These are phyloP conservation scores for Conus ventricosus DNA, from an alignment of 1,140 invertebrate genomes.

Conservation along the genomic window DNA sequence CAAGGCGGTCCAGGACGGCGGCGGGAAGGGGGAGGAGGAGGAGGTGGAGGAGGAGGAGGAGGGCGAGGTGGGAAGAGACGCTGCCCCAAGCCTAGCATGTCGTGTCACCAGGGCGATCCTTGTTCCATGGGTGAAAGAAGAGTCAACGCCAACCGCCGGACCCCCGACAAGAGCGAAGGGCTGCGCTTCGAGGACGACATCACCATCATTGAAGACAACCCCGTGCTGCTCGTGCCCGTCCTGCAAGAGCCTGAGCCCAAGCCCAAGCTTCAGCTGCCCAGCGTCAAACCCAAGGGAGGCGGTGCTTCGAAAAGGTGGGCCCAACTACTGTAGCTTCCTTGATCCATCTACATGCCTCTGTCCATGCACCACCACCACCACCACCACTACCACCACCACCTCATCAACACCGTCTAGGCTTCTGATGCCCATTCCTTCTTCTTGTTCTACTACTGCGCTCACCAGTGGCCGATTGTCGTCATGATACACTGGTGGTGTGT, in stretches of 20 bases:
- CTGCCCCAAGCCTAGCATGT: slow-evolving; percentile 36
- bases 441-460: background rate
- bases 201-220: slow-evolving; percentile 47
- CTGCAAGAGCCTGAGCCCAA: slow-evolving; percentile 36
- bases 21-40: background rate
- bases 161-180: slow-evolving; percentile 35
- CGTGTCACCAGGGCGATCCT: slow-evolving; percentile 33
- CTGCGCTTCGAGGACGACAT: slow-evolving; percentile 41
- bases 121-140: slow-evolving; percentile 42
- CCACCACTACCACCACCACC: slow-evolving; percentile 5
- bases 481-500: slow-evolving; percentile 23
- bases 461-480: slow-evolving; percentile 11
- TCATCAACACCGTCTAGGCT: slow-evolving; percentile 7
- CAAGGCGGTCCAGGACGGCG: background rate
- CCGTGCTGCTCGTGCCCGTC: slow-evolving; percentile 41
- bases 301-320: slow-evolving; percentile 45
- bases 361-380: slow-evolving; percentile 16
- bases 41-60: background rate
- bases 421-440: background rate
- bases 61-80: slow-evolving; percentile 19
- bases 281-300: slow-evolving; percentile 30
- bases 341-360: background rate
- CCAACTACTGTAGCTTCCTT: slow-evolving; percentile 26
- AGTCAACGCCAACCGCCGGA: slow-evolving; percentile 28
- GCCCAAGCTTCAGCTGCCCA: slow-evolving; percentile 37